Base-by-base conservation (phyloP, 2,797 vertebrate species). In the Peromyscus nudipes region DNA sequence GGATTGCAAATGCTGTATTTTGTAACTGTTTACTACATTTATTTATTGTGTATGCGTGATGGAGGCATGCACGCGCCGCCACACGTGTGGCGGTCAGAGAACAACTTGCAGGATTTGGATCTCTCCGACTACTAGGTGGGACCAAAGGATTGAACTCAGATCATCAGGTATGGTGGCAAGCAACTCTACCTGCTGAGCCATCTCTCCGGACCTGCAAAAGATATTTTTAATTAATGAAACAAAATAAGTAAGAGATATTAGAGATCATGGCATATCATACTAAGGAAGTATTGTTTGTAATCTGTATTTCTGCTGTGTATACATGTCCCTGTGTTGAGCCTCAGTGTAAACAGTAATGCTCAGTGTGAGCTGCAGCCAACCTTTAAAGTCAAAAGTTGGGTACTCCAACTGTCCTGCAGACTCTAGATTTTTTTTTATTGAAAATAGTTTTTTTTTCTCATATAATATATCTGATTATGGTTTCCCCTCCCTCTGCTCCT, bases 191-290 rank as follows among this genome's bases (percentile, higher is more conserved):
- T 29, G 23, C 80, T 27, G 55, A 82, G 57, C 55, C 31, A 16
- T 60, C 55, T 82, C 55, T 37, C 80, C 40, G 57, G 80, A 16
- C 8, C 23, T 29, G 43, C 23, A 64, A 88, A 92, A 19, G 65
- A 6, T 40, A 79, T 57, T 79, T 95, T 65, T 37, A 88, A 96
- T 75, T 79, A 86, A 37, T 81, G 57, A 13, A 73, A 86, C 77
- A 82, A 91, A 90, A n/a, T 27, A 65, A 94, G 31, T 49, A 73
- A 82, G 65, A 90, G 52, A 64, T 69, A 46, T 79, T 40, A 90
- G 76, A 91, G 76, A 27, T 40, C 11, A 43, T 43, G 27, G 17
- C 37, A 83, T 12, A 10, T 3, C 4, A 80, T n/a, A n/a, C 31
- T 55, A 92, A 90, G 43, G 6, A 87, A 88, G 81, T 75, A 23